Evolutionary conservation across 2,797 vertebrate species (phyloP), one percentile per base, ranked within the genome.

Genomic region (Ambastaia sidthimunki): DNA sequence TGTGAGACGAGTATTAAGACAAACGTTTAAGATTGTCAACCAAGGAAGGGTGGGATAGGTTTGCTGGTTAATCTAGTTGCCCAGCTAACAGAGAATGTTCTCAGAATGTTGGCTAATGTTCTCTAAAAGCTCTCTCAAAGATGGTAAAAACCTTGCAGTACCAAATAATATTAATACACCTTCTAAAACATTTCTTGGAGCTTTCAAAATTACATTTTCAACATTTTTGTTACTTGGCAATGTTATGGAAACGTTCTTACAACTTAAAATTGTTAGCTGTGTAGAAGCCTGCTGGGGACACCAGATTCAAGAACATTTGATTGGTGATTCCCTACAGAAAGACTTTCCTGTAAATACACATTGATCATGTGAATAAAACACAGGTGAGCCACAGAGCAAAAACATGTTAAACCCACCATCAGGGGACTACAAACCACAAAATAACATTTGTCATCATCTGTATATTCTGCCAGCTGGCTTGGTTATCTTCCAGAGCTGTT

Each of bases 401-500:
- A 55, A 15, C 7, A 71, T 41, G 16, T 59, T 21, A 23, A 59
- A 59, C n/a, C 34, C 54, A n/a, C 19, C 62, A 11, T 65, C 62
- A 65, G 10, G 62, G 18, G 18, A 41, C 31, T 19, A 12, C 57
- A 65, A 55, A 44, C 21, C 16, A 1, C 16, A 55, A 44, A 67
- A 19, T 76, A 59, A 59, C 37, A 47, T 76, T 50, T 59, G 65
- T 68, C 37, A 44, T 23, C 34, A 47, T 76, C 65, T 86, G 85
- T 72, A 69, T 59, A 41, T 83, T 76, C 73, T 82, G 81, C 80
- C 57, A 31, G 41, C 74, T 54, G 15, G 79, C 84, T 80, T 80
- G 76, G 82, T 87, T 86, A 82, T 85, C 76, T 62, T 65, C 67
- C 59, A 83, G 78, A 62, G 59, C 71, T 72, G 60, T 70, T 78